Percentiles rank a stretch among this genome's conserved stretches.
Conservation (phyloP, 2,888 invertebrate species). For the Tiliacea citrago region DNA sequence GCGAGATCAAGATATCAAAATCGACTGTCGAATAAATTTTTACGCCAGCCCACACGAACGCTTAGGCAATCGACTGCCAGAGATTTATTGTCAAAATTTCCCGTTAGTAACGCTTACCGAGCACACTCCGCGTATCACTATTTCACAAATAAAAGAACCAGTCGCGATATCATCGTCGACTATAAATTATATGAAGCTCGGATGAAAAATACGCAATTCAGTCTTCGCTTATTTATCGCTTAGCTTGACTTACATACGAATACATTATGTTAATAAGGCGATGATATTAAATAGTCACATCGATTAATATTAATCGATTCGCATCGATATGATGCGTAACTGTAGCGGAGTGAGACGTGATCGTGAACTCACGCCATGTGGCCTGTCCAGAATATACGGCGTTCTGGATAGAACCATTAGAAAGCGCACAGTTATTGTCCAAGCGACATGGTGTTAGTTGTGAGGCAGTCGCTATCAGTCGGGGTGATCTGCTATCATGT, state of each 20-base stretch:
- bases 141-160: slow-evolving; percentile 91
- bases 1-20: slow-evolving; percentile 88
- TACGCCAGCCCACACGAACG: slow-evolving; percentile 88
- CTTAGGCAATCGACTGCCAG: slow-evolving; percentile 90
- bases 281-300: slow-evolving; percentile 77
- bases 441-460: slow-evolving; percentile 77
- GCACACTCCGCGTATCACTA: slow-evolving; percentile 90
- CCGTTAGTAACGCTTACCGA: slow-evolving; percentile 90
- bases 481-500: slow-evolving; percentile 86
- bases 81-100: slow-evolving; percentile 90
- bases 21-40: slow-evolving; percentile 87
- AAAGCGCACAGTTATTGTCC: slow-evolving; percentile 72
- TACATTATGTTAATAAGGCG: slow-evolving; percentile 81
- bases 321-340: slow-evolving; percentile 68
- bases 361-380: slow-evolving; percentile 5
- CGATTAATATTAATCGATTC: slow-evolving; percentile 73
- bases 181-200: slow-evolving; percentile 89
- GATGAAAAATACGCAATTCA: slow-evolving; percentile 89
- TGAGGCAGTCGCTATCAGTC: slow-evolving; percentile 80
- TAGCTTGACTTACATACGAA: slow-evolving; percentile 84
- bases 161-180: slow-evolving; percentile 90
- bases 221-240: slow-evolving; percentile 88
- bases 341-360: slow-evolving; percentile 53
- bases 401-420: slow-evolving; percentile 68
- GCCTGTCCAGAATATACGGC: slow-evolving; percentile 15